A percentile compares a stretch with the other conserved stretches of the same genome.
These are phyloP conservation scores for Lathamus discolor DNA, from an alignment of 2,113 vertebrate species.

Conservation along the genomic window DNA sequence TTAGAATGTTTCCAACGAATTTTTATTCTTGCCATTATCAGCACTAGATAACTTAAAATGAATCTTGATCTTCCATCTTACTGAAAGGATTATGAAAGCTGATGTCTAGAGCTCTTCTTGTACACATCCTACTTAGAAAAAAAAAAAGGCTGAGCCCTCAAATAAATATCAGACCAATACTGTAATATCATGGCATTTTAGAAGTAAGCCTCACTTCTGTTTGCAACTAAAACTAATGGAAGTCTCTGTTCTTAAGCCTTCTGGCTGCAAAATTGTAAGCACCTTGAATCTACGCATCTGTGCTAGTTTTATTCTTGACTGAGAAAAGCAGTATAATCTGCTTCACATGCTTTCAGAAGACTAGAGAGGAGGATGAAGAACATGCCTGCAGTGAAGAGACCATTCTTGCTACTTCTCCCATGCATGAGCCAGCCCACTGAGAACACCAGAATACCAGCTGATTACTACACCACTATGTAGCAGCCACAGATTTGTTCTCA, in stretches of 20 bases:
- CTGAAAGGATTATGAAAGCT: neutral
- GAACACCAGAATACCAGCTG: neutral
- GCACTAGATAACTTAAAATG: neutral
- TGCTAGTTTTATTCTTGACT: neutral
- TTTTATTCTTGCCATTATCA: neutral
- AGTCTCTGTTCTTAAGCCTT: neutral
- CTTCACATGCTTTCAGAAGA: neutral
- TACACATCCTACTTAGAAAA: neutral
- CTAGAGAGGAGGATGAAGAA: neutral
- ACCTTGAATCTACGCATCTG: neutral
- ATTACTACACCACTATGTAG: neutral
- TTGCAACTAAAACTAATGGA: neutral
- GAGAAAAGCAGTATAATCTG: neutral
- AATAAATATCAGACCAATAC: neutral
- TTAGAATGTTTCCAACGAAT: neutral
- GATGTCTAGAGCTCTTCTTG: neutral
- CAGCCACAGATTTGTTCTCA: neutral
- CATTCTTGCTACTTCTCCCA: neutral
- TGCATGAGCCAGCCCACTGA: accelerated
- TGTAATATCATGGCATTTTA: neutral
- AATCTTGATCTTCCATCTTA: neutral
- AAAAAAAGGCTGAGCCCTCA: neutral
- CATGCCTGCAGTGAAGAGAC: neutral
- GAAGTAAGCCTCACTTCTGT: neutral
- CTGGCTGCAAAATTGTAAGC: neutral